A percentile compares a stretch with the other conserved stretches of the same genome.
Evolutionary conservation across 2,888 invertebrate genomes (phyloP).

Genomic region (Camptogramma bilineatum): DNA sequence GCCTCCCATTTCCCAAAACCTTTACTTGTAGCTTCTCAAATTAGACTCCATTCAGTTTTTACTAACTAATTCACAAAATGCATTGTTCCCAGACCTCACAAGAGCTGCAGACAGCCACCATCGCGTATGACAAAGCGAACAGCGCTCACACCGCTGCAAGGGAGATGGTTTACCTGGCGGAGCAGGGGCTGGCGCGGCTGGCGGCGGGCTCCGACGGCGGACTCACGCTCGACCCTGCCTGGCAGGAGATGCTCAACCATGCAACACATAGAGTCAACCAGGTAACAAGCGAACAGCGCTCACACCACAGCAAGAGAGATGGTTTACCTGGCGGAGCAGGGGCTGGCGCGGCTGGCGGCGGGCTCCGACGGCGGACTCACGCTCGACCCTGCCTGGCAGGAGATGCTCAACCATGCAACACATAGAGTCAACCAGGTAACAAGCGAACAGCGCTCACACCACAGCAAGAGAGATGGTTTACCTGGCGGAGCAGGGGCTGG

Average conservation of each 20-base stretch:
- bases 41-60: too few relatives aligned
- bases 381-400: constrained; percentile 97
- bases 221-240: constrained; percentile 93
- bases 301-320: constrained; percentile 97
- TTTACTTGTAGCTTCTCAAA: too few relatives aligned
- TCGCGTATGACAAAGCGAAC: constrained; percentile 94
- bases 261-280: constrained; percentile 95
- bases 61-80: too few relatives aligned
- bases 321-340: constrained; percentile 87
- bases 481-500: constrained; percentile 86
- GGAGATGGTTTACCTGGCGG: constrained; percentile 90
- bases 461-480: constrained; percentile 96
- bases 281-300: constrained; percentile 92
- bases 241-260: constrained; percentile 98
- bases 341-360: constrained; percentile 85
- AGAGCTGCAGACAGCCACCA: constrained; percentile 92
- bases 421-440: constrained; percentile 91
- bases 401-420: constrained; percentile 97
- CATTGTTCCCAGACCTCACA: constrained; percentile 86
- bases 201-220: constrained; percentile 84
- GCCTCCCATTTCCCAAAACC: too few relatives aligned
- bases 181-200: constrained; percentile 86
- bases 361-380: constrained; percentile 86
- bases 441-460: constrained; percentile 95
- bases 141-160: constrained; percentile 96